Evolutionary conservation across 2,113 vertebrate genomes (phyloP).

Genomic region (Campylomormyrus numenius): DNA sequence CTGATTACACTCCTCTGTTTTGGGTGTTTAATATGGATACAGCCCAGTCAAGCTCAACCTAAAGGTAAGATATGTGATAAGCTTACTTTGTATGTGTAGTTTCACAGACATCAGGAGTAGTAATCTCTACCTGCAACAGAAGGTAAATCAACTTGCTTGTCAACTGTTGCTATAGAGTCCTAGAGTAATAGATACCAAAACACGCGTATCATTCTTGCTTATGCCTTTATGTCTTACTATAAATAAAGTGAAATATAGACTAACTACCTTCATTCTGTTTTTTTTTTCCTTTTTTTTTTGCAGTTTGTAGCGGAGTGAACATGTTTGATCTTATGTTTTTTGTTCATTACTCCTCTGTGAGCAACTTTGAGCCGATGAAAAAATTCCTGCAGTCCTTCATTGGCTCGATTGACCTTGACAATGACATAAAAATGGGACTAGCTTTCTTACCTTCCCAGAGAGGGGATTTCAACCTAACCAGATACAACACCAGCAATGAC

Average conservation of each 20-base stretch:
- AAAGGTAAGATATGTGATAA: not conserved
- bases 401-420: conserved; percentile 38
- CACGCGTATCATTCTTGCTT: not conserved
- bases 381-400: conserved; percentile 45
- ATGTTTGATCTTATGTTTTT: conserved; percentile 54
- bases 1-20: not conserved
- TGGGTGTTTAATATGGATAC: conserved; percentile 4
- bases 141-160: not conserved
- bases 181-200: not conserved
- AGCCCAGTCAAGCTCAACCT: not conserved
- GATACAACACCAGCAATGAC: conserved; percentile 29
- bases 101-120: not conserved
- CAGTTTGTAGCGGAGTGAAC: conserved; percentile 37
- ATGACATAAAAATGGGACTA: conserved; percentile 39
- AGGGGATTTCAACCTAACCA: conserved; percentile 33
- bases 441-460: conserved; percentile 35
- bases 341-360: conserved; percentile 42
- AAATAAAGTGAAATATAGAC: not conserved
- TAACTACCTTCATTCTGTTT: not conserved
- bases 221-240: not conserved
- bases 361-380: conserved; percentile 32
- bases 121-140: not conserved
- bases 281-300: conserved; percentile 24
- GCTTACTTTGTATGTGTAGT: not conserved
- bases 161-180: not conserved